Percentiles rank a stretch among this genome's conserved stretches.
Evolutionary conservation across 2,888 invertebrate genomes (phyloP).

Genomic region (Catocala nupta): DNA sequence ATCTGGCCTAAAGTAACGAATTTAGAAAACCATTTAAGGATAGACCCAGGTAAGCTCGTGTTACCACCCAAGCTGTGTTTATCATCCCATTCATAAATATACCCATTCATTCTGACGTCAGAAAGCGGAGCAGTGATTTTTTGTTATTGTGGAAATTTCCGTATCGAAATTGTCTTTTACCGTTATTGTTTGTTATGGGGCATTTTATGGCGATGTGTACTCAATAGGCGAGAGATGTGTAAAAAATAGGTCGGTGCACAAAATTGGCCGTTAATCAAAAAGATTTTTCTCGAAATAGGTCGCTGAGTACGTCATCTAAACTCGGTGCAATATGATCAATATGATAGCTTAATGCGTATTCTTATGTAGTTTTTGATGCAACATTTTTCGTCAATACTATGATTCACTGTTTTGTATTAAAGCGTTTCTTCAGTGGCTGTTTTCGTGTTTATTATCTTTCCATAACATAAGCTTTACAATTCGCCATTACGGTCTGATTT

Average conservation of each 20-base stretch:
- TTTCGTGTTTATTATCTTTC: neutral
- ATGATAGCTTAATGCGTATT: slow-evolving; percentile 21
- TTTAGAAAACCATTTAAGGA: slow-evolving; percentile 42
- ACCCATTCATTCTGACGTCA: slow-evolving; percentile 73
- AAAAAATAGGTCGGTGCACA: slow-evolving; percentile 47
- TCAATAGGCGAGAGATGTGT: slow-evolving; percentile 7
- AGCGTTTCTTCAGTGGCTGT: neutral
- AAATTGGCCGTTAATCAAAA: slow-evolving; percentile 50
- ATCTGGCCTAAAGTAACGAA: slow-evolving; percentile 66
- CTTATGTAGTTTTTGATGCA: neutral
- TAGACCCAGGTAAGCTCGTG: slow-evolving; percentile 66
- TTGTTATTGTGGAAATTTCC: slow-evolving; percentile 44
- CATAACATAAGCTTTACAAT: neutral
- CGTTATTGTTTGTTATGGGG: slow-evolving; percentile 20
- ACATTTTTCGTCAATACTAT: neutral
- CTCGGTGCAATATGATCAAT: slow-evolving; percentile 44
- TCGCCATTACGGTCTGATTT: neutral
- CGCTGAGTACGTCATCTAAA: slow-evolving; percentile 62
- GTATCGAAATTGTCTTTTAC: slow-evolving; percentile 15
- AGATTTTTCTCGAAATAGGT: slow-evolving; percentile 73
- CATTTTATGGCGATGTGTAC: neutral
- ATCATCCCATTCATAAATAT: slow-evolving; percentile 57
- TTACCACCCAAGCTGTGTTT: slow-evolving; percentile 32
- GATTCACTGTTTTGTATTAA: neutral
- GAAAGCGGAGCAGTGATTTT: slow-evolving; percentile 56